Evolutionary conservation across 2,797 vertebrate genomes (phyloP).

Genomic region (Morelia viridis): DNA sequence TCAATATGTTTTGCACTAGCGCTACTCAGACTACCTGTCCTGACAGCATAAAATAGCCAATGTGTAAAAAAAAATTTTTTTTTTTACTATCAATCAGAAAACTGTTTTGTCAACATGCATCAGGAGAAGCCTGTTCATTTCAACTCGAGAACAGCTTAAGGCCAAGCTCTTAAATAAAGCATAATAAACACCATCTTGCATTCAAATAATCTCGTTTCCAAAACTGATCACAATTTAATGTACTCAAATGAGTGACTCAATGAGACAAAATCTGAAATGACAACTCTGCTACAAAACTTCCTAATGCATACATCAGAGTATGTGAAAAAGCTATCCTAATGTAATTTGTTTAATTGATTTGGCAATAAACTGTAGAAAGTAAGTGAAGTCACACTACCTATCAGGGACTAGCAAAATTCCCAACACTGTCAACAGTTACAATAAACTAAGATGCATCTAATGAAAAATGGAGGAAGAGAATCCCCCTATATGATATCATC

Average conservation of each 20-base stretch:
- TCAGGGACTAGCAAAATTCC: not conserved
- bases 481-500: not conserved
- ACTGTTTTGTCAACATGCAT: slow-evolving; percentile 3
- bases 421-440: not conserved
- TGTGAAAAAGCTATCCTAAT: not conserved
- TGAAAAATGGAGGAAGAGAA: not conserved
- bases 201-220: not conserved
- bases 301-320: not conserved
- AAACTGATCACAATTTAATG: slow-evolving; percentile 14
- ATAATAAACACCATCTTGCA: not conserved
- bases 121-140: not conserved
- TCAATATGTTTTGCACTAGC: not conserved
- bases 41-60: slow-evolving; percentile 8
- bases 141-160: slow-evolving; percentile 20
- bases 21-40: slow-evolving; percentile 5
- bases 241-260: not conserved
- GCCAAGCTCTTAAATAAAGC: not conserved
- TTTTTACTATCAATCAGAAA: slow-evolving; percentile 3
- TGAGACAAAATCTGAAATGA: slow-evolving; percentile 16
- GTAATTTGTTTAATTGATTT: not conserved
- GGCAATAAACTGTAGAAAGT: not conserved
- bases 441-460: not conserved
- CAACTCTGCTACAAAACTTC: not conserved
- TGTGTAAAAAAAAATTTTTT: slow-evolving; percentile 13
- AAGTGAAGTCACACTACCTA: not conserved